These are phyloP conservation scores for Pagetopsis macropterus DNA, from an alignment of 2,797 vertebrate genomes.

Conservation along the genomic window DNA sequence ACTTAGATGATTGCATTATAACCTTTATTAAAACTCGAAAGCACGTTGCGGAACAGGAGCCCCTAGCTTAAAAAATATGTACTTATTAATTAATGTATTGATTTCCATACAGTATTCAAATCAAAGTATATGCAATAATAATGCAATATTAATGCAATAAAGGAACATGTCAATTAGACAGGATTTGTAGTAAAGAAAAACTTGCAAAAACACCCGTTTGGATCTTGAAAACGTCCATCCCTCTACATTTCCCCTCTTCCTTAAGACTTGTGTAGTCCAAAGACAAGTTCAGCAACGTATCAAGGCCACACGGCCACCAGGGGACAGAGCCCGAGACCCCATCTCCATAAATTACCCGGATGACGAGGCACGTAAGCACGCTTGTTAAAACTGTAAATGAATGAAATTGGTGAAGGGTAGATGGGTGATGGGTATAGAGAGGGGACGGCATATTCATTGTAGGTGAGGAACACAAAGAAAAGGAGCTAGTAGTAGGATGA, in stretches of 20 bases:
- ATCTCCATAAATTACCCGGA: conserved; percentile 85
- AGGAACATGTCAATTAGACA: neutral
- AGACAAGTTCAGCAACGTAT: conserved; percentile 57
- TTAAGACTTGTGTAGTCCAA: conserved; percentile 36
- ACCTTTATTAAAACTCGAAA: neutral
- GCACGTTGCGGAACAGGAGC: neutral
- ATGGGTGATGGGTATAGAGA: conserved; percentile 30
- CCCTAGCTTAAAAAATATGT: too few relatives aligned
- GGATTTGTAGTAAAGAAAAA: neutral
- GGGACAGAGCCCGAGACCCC: conserved; percentile 68
- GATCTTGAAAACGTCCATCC: neutral
- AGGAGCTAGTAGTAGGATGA: conserved; percentile 34
- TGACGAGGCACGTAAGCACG: conserved; percentile 64
- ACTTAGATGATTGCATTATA: neutral
- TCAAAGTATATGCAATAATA: too few relatives aligned
- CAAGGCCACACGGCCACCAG: conserved; percentile 50
- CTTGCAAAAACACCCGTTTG: neutral
- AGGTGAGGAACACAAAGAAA: conserved; percentile 57
- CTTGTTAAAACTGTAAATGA: conserved; percentile 84
- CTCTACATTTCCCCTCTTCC: conserved; percentile 4
- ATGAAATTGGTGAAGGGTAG: conserved; percentile 52
- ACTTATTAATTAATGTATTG: too few relatives aligned
- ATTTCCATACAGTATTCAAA: too few relatives aligned
- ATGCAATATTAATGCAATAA: too few relatives aligned
- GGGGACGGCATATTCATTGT: conserved; percentile 15